Base-by-base conservation (phyloP, 2,888 invertebrate species). In the Brassicogethes aeneus region DNA sequence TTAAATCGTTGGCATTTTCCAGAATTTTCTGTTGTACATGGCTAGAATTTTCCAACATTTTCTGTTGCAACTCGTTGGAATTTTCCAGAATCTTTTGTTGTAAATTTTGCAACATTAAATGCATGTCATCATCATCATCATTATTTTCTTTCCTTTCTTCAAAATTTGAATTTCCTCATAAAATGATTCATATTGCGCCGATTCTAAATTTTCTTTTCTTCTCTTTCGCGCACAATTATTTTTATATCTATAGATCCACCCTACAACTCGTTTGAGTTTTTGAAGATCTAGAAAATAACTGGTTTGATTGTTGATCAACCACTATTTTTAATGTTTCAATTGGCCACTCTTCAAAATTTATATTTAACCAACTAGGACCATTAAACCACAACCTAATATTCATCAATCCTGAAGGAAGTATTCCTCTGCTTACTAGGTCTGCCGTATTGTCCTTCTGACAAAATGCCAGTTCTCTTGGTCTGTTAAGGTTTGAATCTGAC, bases 401-500 rank as follows among this genome's bases (percentile, higher is more conserved):
- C 15, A 39, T n/a, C n/a, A 39, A 10, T 10, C 33, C 35, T 3
- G 13, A 16, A 2, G 39, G 42, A 36, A 40, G 17, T 8, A 39
- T n/a, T 17, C 38, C 38, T 16, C 42, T 14, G 2, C 37, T 37
- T 17, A 37, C 29, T 13, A 39, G 23, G 15, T 39, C 39, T 8
- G 42, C 42, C 13, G 17, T 30, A 17, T 42, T 39, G 15, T 42
- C 33, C 3, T 34, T 13, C 29, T 29, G 15, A 40, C 34, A 32
- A 36, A 32, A 17, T 32, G 17, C 42, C 42, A 42, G 7, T 16
- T 8, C 15, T 36, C 7, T 14, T 14, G 16, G 12, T 31, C 16
- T 16, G 36, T 42, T 17, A 34, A 17, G 14, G 31, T 32, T 39
- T 39, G 39, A 36, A 42, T 42, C 39, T 39, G 33, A 12, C 30